These are phyloP conservation scores for Propithecus perrieri DNA, from an alignment of 2,797 vertebrate species.

Conservation along the genomic window DNA sequence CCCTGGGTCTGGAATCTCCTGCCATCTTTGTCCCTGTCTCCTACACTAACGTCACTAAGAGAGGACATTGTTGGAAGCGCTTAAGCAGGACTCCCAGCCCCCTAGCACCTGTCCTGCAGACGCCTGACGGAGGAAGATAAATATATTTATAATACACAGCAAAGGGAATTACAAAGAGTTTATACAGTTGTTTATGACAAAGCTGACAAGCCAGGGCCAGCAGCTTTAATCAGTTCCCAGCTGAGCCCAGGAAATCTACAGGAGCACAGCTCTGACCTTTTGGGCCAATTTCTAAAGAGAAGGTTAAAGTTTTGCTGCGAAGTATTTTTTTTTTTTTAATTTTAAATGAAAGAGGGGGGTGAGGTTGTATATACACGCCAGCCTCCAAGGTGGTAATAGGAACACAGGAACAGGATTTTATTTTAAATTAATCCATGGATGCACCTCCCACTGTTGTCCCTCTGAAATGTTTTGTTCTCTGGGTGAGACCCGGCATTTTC, in stretches of 20 bases:
- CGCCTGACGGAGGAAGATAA: slow-evolving; percentile 83
- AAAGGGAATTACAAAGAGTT: slow-evolving; percentile 86
- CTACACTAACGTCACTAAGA: slow-evolving; percentile 51
- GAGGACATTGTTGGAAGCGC: slow-evolving; percentile 62
- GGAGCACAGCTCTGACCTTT: slow-evolving; percentile 81
- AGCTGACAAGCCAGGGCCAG: slow-evolving; percentile 86
- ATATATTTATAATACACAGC: slow-evolving; percentile 85
- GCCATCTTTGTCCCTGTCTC: slow-evolving; percentile 52
- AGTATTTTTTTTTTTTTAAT: slow-evolving; percentile 64
- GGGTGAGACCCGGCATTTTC: neutral
- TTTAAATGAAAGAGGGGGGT: slow-evolving; percentile 71
- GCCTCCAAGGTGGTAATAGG: slow-evolving; percentile 51
- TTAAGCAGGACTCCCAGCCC: slow-evolving; percentile 65
- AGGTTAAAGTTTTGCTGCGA: slow-evolving; percentile 78
- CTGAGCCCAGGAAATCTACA: slow-evolving; percentile 82
- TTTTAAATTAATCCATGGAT: slow-evolving; percentile 66
- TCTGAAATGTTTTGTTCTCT: neutral
- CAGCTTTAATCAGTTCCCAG: slow-evolving; percentile 84
- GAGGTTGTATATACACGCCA: neutral
- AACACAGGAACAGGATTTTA: slow-evolving; percentile 62
- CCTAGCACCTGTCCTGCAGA: slow-evolving; percentile 77
- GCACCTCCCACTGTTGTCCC: neutral
- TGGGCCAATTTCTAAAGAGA: slow-evolving; percentile 74
- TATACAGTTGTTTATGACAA: slow-evolving; percentile 89
- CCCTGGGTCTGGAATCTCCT: slow-evolving; percentile 29